Base-by-base conservation (phyloP, 1,140 invertebrate species). In the Dendrolimus kikuchii region DNA sequence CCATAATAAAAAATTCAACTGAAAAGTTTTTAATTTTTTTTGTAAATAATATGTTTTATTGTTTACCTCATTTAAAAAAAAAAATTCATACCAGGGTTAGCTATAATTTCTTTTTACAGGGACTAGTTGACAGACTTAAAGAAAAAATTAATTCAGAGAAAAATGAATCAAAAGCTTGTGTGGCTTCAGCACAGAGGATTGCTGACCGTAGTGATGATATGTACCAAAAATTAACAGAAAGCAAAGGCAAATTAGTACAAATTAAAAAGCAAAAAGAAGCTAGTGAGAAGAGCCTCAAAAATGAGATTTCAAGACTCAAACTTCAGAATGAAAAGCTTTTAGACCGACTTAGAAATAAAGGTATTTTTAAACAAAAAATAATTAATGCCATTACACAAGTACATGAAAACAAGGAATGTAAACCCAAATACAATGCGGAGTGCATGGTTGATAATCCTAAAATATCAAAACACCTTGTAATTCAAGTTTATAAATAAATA, bases 91-190 rank as follows among this genome's bases (percentile, higher is more conserved):
- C 23, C 23, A 23, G 23, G 23, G 23, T 23, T 23, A 23, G 23
- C 23, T 23, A 2, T 23, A 23, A 23, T 23, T 23, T 23, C 23
- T 23, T 23, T 23, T 70, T 69, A 42, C 42, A 85, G 81, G 59
- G 49, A 36, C 49, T 62, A 41, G 43, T 77, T 1, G 53, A 51
- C 43, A 75, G 54, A 54, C 53, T 80, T 9, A 82, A 81, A 61
- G 71, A 83, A 7, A 83, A 79, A 55, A 54, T 83, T 38, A 74
- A 53, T 46, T 50, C 46, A 39, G 81, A 84, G 55, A 80, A 82
- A 56, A 82, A 81, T 74, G 79, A 83, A 64, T 70, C 80, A 0
- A 76, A 66, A 58, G 74, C 81, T 8, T 86, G 82, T 72, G 71
- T 84, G 38, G 78, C 78, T 38, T 74, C 79, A 44, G 79, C 82